Conservation (phyloP, 2,888 invertebrate species). For the Andrena chrysosceles region DNA sequence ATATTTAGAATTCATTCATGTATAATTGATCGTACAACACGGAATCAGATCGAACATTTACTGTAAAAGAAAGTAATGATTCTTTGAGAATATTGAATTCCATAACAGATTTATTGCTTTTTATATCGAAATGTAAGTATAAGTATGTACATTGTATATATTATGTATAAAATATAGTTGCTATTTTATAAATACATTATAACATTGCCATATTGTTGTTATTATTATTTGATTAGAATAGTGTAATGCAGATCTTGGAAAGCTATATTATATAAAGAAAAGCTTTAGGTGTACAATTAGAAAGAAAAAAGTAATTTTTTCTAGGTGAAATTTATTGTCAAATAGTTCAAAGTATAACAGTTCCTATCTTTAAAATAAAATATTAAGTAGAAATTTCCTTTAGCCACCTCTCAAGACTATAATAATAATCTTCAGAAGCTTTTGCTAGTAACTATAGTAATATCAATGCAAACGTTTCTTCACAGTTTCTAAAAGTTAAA, state of each 20-base stretch:
- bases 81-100: no score
- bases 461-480: no score
- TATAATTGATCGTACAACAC: background rate
- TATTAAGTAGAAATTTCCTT: no score
- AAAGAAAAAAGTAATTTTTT: background rate
- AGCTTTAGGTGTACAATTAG: background rate
- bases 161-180: conserved; percentile 9
- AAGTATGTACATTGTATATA: conserved; percentile 4
- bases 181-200: background rate
- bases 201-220: background rate
- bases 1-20: background rate
- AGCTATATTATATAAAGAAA: background rate
- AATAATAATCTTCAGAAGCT: no score
- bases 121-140: background rate
- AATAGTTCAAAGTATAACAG: no score
- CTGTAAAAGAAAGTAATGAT: no score
- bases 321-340: background rate
- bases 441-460: no score
- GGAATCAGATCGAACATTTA: no score
- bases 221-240: background rate
- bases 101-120: no score
- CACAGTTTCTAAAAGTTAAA: no score
- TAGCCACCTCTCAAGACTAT: no score
- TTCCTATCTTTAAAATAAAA: no score
- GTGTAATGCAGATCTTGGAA: background rate